Evolutionary conservation across 2,113 vertebrate species (phyloP).

Genomic region (Uria aalge): DNA sequence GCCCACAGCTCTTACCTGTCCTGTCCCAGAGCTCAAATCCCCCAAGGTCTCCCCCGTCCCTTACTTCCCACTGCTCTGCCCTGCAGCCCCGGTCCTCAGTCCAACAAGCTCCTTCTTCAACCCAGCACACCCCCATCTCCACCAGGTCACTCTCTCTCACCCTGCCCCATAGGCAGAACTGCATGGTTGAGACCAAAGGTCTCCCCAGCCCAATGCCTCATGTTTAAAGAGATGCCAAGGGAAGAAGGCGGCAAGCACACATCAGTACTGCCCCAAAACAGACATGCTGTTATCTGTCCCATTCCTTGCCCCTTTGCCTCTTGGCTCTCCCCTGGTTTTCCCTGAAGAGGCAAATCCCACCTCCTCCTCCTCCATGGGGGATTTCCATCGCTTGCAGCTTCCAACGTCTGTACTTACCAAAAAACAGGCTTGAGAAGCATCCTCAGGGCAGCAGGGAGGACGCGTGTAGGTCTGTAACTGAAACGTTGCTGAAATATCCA

Average conservation of each 20-base stretch:
- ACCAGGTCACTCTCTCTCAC: not conserved
- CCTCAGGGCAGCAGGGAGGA: not conserved
- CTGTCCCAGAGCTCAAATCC: not conserved
- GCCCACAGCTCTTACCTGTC: not conserved
- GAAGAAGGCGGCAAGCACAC: not conserved
- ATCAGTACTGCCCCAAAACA: not conserved
- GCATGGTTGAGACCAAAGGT: not conserved
- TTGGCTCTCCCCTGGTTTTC: not conserved
- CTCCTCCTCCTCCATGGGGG: not conserved
- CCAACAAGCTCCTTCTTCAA: not conserved
- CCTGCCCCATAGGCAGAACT: not conserved
- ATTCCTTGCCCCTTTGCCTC: not conserved
- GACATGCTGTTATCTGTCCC: not conserved
- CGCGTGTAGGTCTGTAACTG: not conserved
- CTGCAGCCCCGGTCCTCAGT: not conserved
- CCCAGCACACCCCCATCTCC: not conserved
- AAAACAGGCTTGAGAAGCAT: not conserved
- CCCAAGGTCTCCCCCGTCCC: rapidly evolving
- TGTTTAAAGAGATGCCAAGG: not conserved
- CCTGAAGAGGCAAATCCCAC: not conserved
- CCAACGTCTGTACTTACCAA: not conserved
- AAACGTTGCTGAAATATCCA: not conserved
- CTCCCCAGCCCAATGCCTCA: not conserved
- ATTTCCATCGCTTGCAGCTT: not conserved
- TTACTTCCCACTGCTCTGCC: not conserved